These are phyloP conservation scores for Drosophila bifasciata DNA, from an alignment of 1,140 invertebrate genomes.

Conservation along the genomic window DNA sequence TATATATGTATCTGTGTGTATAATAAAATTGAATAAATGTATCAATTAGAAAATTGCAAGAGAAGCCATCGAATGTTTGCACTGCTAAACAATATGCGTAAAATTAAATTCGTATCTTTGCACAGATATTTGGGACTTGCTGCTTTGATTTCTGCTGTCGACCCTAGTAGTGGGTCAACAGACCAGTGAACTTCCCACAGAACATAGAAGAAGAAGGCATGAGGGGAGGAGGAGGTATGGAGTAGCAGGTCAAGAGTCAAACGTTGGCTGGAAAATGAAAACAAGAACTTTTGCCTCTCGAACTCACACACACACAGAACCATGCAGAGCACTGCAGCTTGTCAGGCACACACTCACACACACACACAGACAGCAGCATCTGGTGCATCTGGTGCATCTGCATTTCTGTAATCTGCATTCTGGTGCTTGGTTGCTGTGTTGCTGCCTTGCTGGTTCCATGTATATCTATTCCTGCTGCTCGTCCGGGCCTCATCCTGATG, in stretches of 20 bases:
- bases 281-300: constrained; percentile 63
- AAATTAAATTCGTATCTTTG: too few relatives aligned
- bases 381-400: constrained; percentile 50
- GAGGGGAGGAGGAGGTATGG: too few relatives aligned
- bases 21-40: too few relatives aligned
- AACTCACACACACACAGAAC: constrained; percentile 27
- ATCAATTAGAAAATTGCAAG: too few relatives aligned
- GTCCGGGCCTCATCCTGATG: constrained; percentile 27
- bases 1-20: too few relatives aligned
- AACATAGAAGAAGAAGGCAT: neutral
- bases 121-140: constrained; percentile 9
- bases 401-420: constrained; percentile 54
- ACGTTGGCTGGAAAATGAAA: constrained; percentile 54
- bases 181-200: constrained; percentile 37
- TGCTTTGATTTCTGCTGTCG: neutral
- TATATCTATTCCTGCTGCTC: constrained; percentile 1
- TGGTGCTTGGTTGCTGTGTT: too few relatives aligned
- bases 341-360: neutral
- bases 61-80: too few relatives aligned
- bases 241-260: constrained; percentile 42
- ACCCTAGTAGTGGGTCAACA: constrained; percentile 40
- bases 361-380: constrained; percentile 7
- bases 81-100: neutral
- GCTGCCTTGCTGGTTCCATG: too few relatives aligned
- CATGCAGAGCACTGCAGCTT: neutral